These are phyloP conservation scores for Spinus pinus DNA, from an alignment of 2,797 vertebrate species.

Conservation along the genomic window DNA sequence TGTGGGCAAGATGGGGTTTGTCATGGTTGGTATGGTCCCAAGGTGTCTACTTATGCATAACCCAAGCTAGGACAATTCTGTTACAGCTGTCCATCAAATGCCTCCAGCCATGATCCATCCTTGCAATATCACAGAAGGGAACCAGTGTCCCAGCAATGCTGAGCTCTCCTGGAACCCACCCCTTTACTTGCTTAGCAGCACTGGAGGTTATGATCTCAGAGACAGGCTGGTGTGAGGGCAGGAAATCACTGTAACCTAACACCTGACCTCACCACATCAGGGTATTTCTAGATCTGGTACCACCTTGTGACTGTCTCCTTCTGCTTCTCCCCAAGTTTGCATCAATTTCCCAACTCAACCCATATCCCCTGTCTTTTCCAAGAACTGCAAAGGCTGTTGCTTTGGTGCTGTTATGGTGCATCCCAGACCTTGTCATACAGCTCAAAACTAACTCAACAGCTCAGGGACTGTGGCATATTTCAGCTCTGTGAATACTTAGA, in stretches of 20 bases:
- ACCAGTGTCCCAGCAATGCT: not conserved
- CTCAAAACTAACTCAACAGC: not conserved
- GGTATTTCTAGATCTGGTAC: not conserved
- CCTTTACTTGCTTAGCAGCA: not conserved
- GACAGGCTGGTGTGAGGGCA: not conserved
- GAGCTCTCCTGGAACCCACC: not conserved
- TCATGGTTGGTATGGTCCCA: constrained; percentile 83
- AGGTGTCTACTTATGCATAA: not conserved
- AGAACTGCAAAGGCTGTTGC: not conserved
- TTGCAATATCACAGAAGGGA: not conserved
- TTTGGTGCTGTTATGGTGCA: not conserved
- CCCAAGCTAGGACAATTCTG: not conserved
- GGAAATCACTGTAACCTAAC: not conserved
- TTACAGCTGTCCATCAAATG: not conserved
- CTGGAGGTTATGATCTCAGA: not conserved
- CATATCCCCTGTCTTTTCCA: not conserved
- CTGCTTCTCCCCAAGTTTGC: not conserved
- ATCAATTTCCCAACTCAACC: not conserved
- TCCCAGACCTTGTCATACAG: not conserved
- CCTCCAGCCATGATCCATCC: not conserved
- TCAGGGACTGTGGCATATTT: not conserved
- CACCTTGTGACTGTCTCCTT: not conserved
- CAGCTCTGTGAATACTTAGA: not conserved
- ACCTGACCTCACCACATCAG: rapidly evolving
- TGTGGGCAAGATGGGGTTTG: constrained; percentile 98